phyloP scores from a whole-genome alignment of 2,888 invertebrate species.

The Tachina fera region DNA sequence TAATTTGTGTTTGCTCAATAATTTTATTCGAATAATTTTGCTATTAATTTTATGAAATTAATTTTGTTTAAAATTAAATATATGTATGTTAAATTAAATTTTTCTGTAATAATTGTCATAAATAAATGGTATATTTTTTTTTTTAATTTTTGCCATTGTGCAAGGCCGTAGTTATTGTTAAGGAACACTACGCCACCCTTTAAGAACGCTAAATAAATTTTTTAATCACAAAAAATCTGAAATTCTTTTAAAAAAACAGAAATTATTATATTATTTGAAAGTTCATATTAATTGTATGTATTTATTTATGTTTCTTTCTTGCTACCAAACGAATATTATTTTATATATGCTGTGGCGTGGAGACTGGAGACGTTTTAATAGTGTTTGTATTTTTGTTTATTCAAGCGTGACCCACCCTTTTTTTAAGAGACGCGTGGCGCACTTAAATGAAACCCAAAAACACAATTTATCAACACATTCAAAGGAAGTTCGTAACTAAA shows the following conservation, averaged over 20 bases:
- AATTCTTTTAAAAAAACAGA: not conserved
- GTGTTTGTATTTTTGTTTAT: slow-evolving; percentile 19
- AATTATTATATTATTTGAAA: not conserved
- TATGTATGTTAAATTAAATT: too few species aligned
- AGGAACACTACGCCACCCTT: too few species aligned
- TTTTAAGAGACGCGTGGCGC: slow-evolving; percentile 44
- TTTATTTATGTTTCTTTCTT: slow-evolving; percentile 17
- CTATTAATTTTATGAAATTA: too few species aligned
- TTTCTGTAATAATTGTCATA: too few species aligned
- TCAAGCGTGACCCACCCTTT: slow-evolving; percentile 15
- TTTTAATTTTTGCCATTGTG: too few species aligned
- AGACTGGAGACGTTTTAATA: slow-evolving; percentile 11
- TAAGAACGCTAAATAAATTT: too few species aligned
- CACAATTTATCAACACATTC: not conserved
- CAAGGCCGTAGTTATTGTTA: too few species aligned
- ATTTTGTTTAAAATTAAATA: too few species aligned
- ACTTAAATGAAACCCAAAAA: slow-evolving; percentile 10
- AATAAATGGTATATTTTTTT: too few species aligned
- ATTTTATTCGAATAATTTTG: too few species aligned
- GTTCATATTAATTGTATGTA: slow-evolving; percentile 10
- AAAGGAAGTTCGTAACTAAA: not conserved
- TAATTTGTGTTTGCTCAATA: too few species aligned
- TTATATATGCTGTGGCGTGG: not conserved
- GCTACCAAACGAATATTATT: slow-evolving; percentile 22
- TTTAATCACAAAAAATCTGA: too few species aligned